Evolutionary conservation across 2,113 vertebrate genomes (phyloP), one percentile per base, ranked within the genome.

Genomic region (Xiphophorus couchianus): DNA sequence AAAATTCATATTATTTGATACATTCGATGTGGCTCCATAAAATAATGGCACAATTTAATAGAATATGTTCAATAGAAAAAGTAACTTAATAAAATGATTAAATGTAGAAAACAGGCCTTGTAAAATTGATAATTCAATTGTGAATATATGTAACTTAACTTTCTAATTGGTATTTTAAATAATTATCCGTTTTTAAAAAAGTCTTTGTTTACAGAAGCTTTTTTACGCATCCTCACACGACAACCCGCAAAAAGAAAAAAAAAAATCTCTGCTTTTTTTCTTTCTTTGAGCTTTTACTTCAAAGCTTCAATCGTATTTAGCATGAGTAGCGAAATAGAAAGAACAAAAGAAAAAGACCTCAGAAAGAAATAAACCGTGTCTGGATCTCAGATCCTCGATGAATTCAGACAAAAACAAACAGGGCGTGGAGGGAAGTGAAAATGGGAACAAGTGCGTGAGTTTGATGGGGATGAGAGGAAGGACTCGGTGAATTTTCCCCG

Each of bases 341-440:
- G 30, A 51, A 44, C 42, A 76, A 84, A 90, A 94, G 95, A 90
- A 93, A 95, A 95, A 93, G 91, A 87, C 90, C 86, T 65, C 60
- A 35, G n/a, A 81, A 64, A 74, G 84, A 73, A 74, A 51, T 61
- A 71, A 86, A 78, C n/a, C 35, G 37, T 30, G 94, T 94, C 93
- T 93, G 88, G 91, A 92, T 96, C 80, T 95, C 93, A 90, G 93
- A 92, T 92, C 88, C 73, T 31, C 74, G 69, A 66, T 89, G 95
- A 91, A 48, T 94, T 95, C 94, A 82, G 88, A 87, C 87, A 88
- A 94, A 95, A 97, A 95, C 95, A 96, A 97, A 97, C 91, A 96
- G 94, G 84, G 91, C 87, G 78, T 94, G 94, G 95, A 95, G 71
- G 61, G 66, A 82, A 81, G 78, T 28, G 78, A 85, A 91, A 95